A percentile compares a stretch with the other conserved stretches of the same genome.
Conservation (phyloP, 2,113 vertebrate genomes). For the Nyctereutes procyonoides region DNA sequence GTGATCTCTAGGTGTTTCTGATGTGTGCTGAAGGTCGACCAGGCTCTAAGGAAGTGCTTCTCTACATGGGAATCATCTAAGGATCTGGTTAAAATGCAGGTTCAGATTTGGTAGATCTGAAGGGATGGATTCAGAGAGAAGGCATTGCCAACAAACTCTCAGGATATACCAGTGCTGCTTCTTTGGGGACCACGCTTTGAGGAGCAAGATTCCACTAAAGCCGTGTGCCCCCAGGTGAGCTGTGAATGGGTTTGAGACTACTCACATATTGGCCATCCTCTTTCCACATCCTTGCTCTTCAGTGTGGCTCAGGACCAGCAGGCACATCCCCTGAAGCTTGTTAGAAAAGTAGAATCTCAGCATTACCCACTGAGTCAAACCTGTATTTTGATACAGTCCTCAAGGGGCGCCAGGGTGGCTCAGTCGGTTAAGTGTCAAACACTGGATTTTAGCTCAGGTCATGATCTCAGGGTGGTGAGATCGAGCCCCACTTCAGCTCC, state of each 20-base stretch:
- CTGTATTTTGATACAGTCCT: neutral
- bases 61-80: neutral
- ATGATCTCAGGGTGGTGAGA: neutral
- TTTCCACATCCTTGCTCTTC: neutral
- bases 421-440: neutral
- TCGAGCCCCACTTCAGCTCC: neutral
- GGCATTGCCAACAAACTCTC: neutral
- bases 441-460: neutral
- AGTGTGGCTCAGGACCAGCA: neutral
- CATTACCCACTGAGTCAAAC: neutral
- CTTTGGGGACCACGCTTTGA: neutral
- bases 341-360: neutral
- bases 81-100: neutral
- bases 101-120: neutral
- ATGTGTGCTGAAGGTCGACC: neutral
- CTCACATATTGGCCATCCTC: neutral
- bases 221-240: neutral
- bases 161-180: neutral
- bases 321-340: neutral
- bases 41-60: neutral
- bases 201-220: neutral
- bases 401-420: neutral
- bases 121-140: neutral
- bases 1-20: neutral
- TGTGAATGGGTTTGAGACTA: rapidly evolving